Conservation (phyloP, 2,888 invertebrate species). For the Exocentrus adspersus region DNA sequence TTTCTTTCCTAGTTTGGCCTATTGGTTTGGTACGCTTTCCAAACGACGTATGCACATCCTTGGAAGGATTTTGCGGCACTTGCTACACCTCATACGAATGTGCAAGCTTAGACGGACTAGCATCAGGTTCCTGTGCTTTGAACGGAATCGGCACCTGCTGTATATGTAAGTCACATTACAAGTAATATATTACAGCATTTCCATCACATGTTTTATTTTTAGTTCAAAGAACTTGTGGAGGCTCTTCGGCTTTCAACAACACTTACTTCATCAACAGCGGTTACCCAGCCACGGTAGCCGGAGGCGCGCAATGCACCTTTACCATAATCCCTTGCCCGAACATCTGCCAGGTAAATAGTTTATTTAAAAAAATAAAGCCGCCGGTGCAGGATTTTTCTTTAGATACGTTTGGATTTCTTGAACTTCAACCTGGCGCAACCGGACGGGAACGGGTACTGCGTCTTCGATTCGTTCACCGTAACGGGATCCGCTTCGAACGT, state of each 20-base stretch:
- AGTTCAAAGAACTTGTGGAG: slow-evolving; percentile 81
- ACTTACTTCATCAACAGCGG: slow-evolving; percentile 85
- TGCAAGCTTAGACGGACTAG: slow-evolving; percentile 73
- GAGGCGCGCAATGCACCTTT: slow-evolving; percentile 76
- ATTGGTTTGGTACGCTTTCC: slow-evolving; percentile 75
- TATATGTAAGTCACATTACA: slow-evolving; percentile 80
- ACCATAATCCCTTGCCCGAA: slow-evolving; percentile 74
- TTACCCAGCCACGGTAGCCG: slow-evolving; percentile 77
- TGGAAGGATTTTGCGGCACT: slow-evolving; percentile 76
- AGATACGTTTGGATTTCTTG: slow-evolving; percentile 82
- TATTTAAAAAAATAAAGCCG: too few relatives aligned
- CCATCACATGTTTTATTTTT: slow-evolving; percentile 41
- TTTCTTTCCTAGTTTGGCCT: slow-evolving; percentile 44
- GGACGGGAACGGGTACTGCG: slow-evolving; percentile 76
- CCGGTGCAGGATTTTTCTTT: too few relatives aligned
- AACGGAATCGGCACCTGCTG: slow-evolving; percentile 81
- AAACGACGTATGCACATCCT: slow-evolving; percentile 74
- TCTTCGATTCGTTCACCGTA: slow-evolving; percentile 75
- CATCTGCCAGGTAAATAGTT: slow-evolving; percentile 72
- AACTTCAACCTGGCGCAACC: slow-evolving; percentile 79
- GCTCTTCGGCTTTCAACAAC: slow-evolving; percentile 77
- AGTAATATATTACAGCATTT: not conserved
- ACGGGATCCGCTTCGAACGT: slow-evolving; percentile 75
- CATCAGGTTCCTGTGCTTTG: slow-evolving; percentile 76
- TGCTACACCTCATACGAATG: slow-evolving; percentile 82